A percentile compares a stretch with the other conserved stretches of the same genome.
Conservation (phyloP, 2,113 vertebrate species). For the Bostrychus sinensis region DNA sequence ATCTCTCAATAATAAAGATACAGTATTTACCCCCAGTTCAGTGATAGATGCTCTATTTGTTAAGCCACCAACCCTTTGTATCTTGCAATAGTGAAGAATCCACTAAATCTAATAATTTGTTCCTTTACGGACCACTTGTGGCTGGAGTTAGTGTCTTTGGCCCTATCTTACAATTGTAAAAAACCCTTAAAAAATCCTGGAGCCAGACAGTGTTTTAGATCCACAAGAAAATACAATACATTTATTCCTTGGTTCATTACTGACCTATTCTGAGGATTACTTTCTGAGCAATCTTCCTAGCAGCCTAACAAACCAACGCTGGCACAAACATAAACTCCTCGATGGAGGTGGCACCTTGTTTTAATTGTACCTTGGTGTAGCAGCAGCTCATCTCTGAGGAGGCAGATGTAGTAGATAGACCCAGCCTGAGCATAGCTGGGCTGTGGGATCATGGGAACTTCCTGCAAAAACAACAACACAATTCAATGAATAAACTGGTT, state of each 20-base stretch:
- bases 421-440: slow-evolving; percentile 95
- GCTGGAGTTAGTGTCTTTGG: background rate
- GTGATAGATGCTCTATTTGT: too few species aligned
- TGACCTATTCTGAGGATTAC: background rate
- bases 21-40: too few species aligned
- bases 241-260: background rate
- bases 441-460: slow-evolving; percentile 98
- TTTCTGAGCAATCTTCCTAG: background rate
- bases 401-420: slow-evolving; percentile 96
- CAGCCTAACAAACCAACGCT: background rate
- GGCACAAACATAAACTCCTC: too few species aligned
- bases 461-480: slow-evolving; percentile 74
- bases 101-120: too few species aligned
- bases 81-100: too few species aligned
- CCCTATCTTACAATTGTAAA: background rate
- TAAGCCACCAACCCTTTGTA: too few species aligned
- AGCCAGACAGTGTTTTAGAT: too few species aligned
- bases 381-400: slow-evolving; percentile 92
- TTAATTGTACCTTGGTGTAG: slow-evolving; percentile 89
- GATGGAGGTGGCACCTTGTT: background rate
- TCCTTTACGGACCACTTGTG: too few species aligned
- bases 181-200: background rate
- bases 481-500: background rate
- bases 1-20: too few species aligned
- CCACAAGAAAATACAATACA: too few species aligned